Conservation (phyloP, 2,113 vertebrate species). For the Hemiprocne comata region DNA sequence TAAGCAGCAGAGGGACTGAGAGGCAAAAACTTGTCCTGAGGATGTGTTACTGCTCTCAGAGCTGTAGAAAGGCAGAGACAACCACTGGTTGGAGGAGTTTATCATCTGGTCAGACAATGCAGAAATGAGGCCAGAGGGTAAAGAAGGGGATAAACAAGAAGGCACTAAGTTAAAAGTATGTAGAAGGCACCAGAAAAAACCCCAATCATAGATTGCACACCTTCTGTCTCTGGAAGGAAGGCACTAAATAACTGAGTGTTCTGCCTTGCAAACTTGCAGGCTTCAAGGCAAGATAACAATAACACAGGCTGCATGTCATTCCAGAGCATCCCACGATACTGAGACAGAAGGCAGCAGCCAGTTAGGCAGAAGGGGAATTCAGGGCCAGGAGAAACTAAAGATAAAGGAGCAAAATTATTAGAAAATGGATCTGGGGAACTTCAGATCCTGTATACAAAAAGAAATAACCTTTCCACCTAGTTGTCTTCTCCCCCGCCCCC, state of each 20-base stretch:
- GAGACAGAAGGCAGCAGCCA: slow-evolving; percentile 34
- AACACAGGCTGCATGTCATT: not conserved
- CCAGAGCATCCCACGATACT: not conserved
- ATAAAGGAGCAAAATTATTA: not conserved
- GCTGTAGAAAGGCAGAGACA: not conserved
- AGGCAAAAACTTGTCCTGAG: not conserved
- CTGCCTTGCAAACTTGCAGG: not conserved
- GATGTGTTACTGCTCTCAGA: not conserved
- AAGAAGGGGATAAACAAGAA: not conserved
- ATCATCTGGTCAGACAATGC: not conserved
- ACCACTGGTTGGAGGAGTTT: rapidly evolving
- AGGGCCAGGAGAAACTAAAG: slow-evolving; percentile 10
- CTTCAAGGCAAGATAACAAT: slow-evolving; percentile 9
- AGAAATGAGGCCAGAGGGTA: not conserved
- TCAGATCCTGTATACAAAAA: not conserved
- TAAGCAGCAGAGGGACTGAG: not conserved
- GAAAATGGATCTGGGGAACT: not conserved
- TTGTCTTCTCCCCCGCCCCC: not conserved
- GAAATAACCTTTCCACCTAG: not conserved
- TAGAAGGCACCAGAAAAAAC: not conserved
- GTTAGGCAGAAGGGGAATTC: not conserved
- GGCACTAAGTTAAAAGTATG: not conserved
- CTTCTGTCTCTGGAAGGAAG: not conserved
- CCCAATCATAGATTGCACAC: not conserved
- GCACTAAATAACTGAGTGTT: slow-evolving; percentile 7